These are phyloP conservation scores for Sterrhoptilus dennistouni DNA, from an alignment of 2,113 vertebrate genomes.

Conservation along the genomic window DNA sequence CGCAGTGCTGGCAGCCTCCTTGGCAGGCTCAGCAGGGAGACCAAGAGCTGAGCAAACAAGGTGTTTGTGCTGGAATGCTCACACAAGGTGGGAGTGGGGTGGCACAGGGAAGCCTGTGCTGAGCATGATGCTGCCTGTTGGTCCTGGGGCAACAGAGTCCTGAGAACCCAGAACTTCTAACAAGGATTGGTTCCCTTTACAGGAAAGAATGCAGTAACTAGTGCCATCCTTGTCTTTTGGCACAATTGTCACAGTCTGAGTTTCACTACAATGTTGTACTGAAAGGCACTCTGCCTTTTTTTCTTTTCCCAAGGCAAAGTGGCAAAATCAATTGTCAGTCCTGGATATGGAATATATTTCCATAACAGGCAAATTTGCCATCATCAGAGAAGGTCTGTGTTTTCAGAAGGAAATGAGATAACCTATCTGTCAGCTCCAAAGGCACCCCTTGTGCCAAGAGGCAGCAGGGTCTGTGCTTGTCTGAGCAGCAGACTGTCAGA, in stretches of 20 bases:
- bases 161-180: neutral
- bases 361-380: slow-evolving; percentile 58
- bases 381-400: slow-evolving; percentile 38
- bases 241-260: neutral
- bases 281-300: neutral
- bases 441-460: neutral
- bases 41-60: neutral
- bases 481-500: neutral
- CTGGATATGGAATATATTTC: neutral
- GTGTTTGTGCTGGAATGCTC: neutral
- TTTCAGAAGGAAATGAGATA: slow-evolving; percentile 64
- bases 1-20: neutral
- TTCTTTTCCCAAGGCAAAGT: neutral
- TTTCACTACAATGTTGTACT: neutral
- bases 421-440: slow-evolving; percentile 12
- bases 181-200: neutral
- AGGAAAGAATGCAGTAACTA: neutral
- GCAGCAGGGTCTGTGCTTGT: neutral
- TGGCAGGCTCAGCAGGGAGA: neutral
- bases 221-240: neutral
- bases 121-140: neutral
- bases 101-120: neutral
- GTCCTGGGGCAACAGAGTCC: neutral
- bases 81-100: neutral
- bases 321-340: neutral